Evolutionary conservation across 2,113 vertebrate genomes (phyloP).

Genomic region (Trinectes maculatus): DNA sequence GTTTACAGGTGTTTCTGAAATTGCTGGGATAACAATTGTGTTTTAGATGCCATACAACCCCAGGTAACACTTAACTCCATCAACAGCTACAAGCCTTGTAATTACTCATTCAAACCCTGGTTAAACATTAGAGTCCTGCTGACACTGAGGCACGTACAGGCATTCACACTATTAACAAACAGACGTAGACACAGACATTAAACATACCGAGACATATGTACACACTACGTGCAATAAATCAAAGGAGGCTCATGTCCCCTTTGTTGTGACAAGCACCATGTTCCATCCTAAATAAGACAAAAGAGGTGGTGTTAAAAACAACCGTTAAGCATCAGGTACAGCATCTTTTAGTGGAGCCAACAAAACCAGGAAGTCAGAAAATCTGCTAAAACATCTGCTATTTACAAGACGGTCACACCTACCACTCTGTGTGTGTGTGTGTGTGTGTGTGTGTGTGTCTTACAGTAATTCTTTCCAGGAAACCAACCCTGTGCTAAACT

Average conservation of each 20-base stretch:
- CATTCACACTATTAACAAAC: conserved; percentile 9
- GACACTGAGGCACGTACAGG: conserved; percentile 11
- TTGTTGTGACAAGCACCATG: neutral
- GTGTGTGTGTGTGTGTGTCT: conserved; percentile 12
- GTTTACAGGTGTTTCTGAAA: conserved; percentile 43
- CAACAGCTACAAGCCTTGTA: conserved; percentile 32
- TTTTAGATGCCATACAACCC: conserved; percentile 30
- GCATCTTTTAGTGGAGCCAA: too few relatives aligned
- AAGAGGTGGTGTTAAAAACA: conserved; percentile 3
- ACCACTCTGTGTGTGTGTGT: too few relatives aligned
- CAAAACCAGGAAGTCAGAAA: conserved; percentile 37
- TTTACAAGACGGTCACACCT: conserved; percentile 42
- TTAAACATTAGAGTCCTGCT: conserved; percentile 60
- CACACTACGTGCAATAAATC: neutral
- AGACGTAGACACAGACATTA: conserved; percentile 2
- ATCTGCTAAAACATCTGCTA: conserved; percentile 47
- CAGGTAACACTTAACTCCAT: conserved; percentile 60
- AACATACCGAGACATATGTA: neutral
- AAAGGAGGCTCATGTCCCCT: neutral
- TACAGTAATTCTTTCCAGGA: conserved; percentile 22
- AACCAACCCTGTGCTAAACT: conserved; percentile 41
- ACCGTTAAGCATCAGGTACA: neutral
- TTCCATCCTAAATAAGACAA: neutral
- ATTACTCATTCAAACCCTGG: conserved; percentile 45
- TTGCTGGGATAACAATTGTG: conserved; percentile 40